Evolutionary conservation across 2,113 vertebrate genomes (phyloP), one percentile per base, ranked within the genome.

Genomic region (Synodontis membranacea): DNA sequence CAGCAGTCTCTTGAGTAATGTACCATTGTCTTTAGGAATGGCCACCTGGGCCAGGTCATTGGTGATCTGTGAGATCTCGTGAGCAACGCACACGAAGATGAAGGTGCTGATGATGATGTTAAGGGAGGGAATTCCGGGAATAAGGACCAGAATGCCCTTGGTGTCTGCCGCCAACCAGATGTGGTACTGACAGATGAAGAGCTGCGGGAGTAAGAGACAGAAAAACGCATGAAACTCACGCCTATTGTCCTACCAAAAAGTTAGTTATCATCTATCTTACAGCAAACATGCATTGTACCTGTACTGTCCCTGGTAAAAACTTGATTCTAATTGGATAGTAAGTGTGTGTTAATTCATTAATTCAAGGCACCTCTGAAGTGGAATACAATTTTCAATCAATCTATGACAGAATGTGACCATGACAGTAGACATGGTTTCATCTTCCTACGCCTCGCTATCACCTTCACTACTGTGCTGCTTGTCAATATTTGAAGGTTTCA

Each of bases 121-220:
- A 82, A 99, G 95, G 62, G 96, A 93, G 0, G 97, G 97, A 91
- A 93, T 97, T 88, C 97, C 97, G 15, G 98, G 98, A 88, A 99
- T 95, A n/a, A 99, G 96, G 21, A 99, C 97, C 92, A 99, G 91
- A 92, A 99, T 96, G 1, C 97, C 98, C 88, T 97, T 97, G 31
- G 98, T 99, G 94, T 99, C 98, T 0, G 97, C 98, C 0, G 98
- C 97, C 90, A 99, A 95, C 98, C 98, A 99, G 86, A 99, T 98
- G 90, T 99, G 98, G 90, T 99, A 99, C 56, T 99, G 98, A 91
- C 98, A 99, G 83, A 99, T 99, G 91, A 99, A 99, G 21, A 99
- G 96, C 98, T 99, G 86, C 84, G 89, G 92, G 89, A 62, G 56
- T 79, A 72, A 89, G 89, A 68, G 87, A 25, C 11, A 21, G 17